These are phyloP conservation scores for Drosophila paulistorum DNA, from an alignment of 1,140 invertebrate genomes.

Conservation along the genomic window DNA sequence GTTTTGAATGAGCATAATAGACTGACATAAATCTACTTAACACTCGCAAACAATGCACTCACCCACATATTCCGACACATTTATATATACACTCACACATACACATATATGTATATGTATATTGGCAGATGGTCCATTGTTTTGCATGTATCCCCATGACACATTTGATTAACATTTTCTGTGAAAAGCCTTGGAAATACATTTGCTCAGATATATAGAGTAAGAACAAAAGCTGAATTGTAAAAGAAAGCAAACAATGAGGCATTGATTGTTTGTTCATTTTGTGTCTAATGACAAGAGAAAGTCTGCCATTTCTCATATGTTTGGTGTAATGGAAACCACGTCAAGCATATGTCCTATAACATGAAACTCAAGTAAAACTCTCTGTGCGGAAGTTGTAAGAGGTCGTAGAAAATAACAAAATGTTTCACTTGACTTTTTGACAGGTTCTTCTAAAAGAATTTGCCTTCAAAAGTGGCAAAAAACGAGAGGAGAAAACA, in stretches of 20 bases:
- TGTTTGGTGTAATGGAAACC: constrained; percentile 7
- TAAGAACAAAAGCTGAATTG: constrained; percentile 17
- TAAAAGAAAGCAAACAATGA: constrained; percentile 23
- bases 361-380: constrained; percentile 30
- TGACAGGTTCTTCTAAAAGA: constrained; percentile 51
- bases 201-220: constrained; percentile 18
- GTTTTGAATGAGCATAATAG: constrained; percentile 31
- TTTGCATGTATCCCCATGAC: constrained; percentile 18
- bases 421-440: constrained; percentile 70
- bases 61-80: neutral
- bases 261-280: constrained; percentile 45
- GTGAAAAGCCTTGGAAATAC: constrained; percentile 20
- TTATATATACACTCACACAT: neutral
- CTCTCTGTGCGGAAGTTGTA: constrained; percentile 58
- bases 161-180: constrained; percentile 60
- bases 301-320: constrained; percentile 11
- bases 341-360: constrained; percentile 26
- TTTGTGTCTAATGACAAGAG: constrained; percentile 18
- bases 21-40: constrained; percentile 49
- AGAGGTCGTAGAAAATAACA: constrained; percentile 59
- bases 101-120: neutral
- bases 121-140: constrained; percentile 19
- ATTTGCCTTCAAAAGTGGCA: constrained; percentile 29
- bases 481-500: constrained; percentile 15
- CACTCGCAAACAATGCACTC: constrained; percentile 43